Percentiles rank a stretch among this genome's conserved stretches.
These are phyloP conservation scores for Caenorhabditis sulstoni DNA, from an alignment of 2,888 invertebrate species.

Conservation along the genomic window DNA sequence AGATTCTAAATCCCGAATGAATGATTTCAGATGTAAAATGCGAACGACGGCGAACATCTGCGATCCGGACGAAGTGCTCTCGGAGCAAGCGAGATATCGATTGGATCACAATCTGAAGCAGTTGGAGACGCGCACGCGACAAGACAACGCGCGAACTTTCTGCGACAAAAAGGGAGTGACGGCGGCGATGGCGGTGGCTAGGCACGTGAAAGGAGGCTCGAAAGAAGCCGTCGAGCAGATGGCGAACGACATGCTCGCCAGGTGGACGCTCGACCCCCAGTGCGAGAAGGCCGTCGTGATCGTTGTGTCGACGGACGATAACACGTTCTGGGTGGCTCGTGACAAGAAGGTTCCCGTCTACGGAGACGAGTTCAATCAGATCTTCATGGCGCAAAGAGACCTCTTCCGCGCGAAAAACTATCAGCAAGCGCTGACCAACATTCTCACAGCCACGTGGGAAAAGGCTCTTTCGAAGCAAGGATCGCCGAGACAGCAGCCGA, in stretches of 20 bases:
- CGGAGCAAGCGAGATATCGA: slow-evolving; percentile 73
- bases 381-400: slow-evolving; percentile 73
- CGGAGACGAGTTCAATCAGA: slow-evolving; percentile 74
- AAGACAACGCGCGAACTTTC: slow-evolving; percentile 71
- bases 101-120: slow-evolving; percentile 76
- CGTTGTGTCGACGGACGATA: slow-evolving; percentile 73
- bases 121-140: slow-evolving; percentile 73
- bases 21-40: slow-evolving; percentile 67
- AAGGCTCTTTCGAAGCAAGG: slow-evolving; percentile 73
- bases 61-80: slow-evolving; percentile 77
- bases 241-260: slow-evolving; percentile 75
- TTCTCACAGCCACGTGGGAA: slow-evolving; percentile 73
- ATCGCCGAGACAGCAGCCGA: slow-evolving; percentile 45
- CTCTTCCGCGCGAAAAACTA: slow-evolving; percentile 71
- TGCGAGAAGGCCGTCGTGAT: slow-evolving; percentile 75
- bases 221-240: slow-evolving; percentile 73
- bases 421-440: slow-evolving; percentile 72
- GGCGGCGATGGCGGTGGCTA: slow-evolving; percentile 74
- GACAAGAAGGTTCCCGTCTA: slow-evolving; percentile 76
- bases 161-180: slow-evolving; percentile 79
- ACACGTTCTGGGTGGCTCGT: slow-evolving; percentile 78
- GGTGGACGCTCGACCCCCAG: slow-evolving; percentile 76
- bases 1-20: background rate
- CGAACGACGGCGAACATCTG: slow-evolving; percentile 73
- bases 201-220: slow-evolving; percentile 74